A percentile compares a stretch with the other conserved stretches of the same genome.
Evolutionary conservation across 2,888 invertebrate genomes (phyloP).

Genomic region (Iphiclides podalirius): DNA sequence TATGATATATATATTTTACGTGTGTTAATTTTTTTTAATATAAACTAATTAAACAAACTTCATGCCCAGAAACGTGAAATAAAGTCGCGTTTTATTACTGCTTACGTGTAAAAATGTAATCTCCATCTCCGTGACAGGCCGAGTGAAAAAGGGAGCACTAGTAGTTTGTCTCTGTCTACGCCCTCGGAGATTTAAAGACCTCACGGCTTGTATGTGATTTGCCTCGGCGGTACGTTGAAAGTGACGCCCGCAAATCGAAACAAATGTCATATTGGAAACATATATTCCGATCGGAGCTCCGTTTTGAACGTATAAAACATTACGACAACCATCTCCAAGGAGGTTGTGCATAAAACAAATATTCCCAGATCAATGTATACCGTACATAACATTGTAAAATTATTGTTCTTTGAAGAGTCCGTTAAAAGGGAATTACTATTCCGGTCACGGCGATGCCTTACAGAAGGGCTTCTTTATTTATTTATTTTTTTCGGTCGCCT

Average conservation of each 20-base stretch:
- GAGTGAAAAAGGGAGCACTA: too few species aligned
- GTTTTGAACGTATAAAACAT: conserved; percentile 18
- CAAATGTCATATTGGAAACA: background rate
- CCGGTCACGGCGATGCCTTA: conserved; percentile 36
- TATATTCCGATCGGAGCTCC: background rate
- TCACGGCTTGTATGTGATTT: too few species aligned
- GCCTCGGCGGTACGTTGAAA: background rate
- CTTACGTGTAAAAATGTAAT: too few species aligned
- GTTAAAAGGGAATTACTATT: conserved; percentile 65
- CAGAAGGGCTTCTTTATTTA: conserved; percentile 17
- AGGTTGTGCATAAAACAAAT: conserved; percentile 19
- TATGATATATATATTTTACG: too few species aligned
- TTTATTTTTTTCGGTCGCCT: conserved; percentile 8
- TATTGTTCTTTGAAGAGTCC: conserved; percentile 41
- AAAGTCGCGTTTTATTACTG: too few species aligned
- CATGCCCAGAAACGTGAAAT: too few species aligned
- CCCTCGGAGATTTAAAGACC: too few species aligned
- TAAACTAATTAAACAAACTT: too few species aligned
- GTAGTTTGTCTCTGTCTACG: too few species aligned
- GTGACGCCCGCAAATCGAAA: background rate
- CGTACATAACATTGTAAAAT: conserved; percentile 30
- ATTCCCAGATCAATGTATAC: conserved; percentile 19
- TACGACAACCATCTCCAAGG: conserved; percentile 16
- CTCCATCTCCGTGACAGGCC: too few species aligned
- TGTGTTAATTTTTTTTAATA: too few species aligned